Base-by-base conservation (phyloP, 2,797 vertebrate genomes). In the Sebastes matsubarae region DNA sequence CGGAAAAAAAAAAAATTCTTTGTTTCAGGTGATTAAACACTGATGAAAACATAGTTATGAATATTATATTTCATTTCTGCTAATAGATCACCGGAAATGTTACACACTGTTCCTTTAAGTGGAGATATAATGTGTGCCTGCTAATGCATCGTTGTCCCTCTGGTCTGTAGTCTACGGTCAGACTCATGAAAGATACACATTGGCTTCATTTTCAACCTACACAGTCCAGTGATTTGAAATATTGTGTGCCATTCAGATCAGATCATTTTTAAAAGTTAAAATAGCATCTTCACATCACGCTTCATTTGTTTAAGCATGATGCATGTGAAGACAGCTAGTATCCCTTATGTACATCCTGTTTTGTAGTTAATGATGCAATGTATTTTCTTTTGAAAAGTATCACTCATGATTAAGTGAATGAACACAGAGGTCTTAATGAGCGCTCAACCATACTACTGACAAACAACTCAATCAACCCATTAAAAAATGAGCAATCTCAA, bases 101-200 rank as follows among this genome's bases (percentile, higher is more conserved):
- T 42, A 42, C 38, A 42, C 38, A 42, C 38, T 42, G 38, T 42
- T 42, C 38, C 38, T 42, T 42, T 72, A 78, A 73, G 72, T 72
- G 78, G 75, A 85, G 65, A 78, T 81, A 61, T 63, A 70, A 58
- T 65, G 30, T 78, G 54, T 85, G 78, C 29, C 66, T 78, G 65
- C 70, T 72, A 87, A 86, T 87, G 70, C 72, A 80, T 85, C 67
- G 79, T 38, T 77, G 71, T 24, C 72, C 55, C 73, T 85, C 55
- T 67, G 58, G 70, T 76, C 76, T 73, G 58, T 18, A 50, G 52
- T 80, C 60, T 57, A 79, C 42, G 73, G 61, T 30, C 32, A 70
- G 64, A 60, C 42, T 27, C 38, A 54, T 61, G 55, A 69, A 38
- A 81, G 69, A 83, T 42, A 68, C 68, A 64, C 52, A 55, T 32